These are phyloP conservation scores for Synanceia verrucosa DNA, from an alignment of 2,797 vertebrate species.

Conservation along the genomic window DNA sequence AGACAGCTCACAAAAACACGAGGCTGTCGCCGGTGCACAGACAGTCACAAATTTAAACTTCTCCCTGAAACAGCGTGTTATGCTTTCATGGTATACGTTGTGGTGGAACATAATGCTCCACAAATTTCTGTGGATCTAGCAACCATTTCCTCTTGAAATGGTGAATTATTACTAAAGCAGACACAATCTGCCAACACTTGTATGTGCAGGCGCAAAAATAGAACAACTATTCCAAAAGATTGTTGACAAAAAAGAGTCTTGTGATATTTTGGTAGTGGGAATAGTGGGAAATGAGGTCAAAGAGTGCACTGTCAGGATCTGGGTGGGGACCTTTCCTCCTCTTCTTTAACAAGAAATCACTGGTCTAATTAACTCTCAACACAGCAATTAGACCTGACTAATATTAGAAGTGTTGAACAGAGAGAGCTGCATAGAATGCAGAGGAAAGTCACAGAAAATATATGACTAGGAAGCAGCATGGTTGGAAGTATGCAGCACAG, in stretches of 20 bases:
- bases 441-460: slow-evolving; percentile 17
- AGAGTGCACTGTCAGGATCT: slow-evolving; percentile 1
- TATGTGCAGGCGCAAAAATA: background rate
- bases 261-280: slow-evolving; percentile 2
- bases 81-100: too few species aligned
- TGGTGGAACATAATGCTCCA: background rate
- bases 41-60: too few species aligned
- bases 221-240: background rate
- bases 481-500: background rate
- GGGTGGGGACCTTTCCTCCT: slow-evolving; percentile 16
- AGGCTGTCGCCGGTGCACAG: too few species aligned
- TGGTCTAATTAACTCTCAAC: slow-evolving; percentile 56
- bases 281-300: slow-evolving; percentile 4
- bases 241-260: background rate
- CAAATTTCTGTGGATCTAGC: slow-evolving; percentile 4
- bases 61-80: too few species aligned
- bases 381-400: slow-evolving; percentile 55
- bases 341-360: slow-evolving; percentile 43
- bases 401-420: slow-evolving; percentile 50
- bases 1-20: too few species aligned
- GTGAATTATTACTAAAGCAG: slow-evolving; percentile 15
- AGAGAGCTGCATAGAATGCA: background rate
- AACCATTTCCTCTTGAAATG: slow-evolving; percentile 25
- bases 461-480: slow-evolving; percentile 5
- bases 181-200: slow-evolving; percentile 6